Evolutionary conservation across 2,888 invertebrate species (phyloP), one percentile per base, ranked within the genome.

Genomic region (Leptopterna dolabrata): DNA sequence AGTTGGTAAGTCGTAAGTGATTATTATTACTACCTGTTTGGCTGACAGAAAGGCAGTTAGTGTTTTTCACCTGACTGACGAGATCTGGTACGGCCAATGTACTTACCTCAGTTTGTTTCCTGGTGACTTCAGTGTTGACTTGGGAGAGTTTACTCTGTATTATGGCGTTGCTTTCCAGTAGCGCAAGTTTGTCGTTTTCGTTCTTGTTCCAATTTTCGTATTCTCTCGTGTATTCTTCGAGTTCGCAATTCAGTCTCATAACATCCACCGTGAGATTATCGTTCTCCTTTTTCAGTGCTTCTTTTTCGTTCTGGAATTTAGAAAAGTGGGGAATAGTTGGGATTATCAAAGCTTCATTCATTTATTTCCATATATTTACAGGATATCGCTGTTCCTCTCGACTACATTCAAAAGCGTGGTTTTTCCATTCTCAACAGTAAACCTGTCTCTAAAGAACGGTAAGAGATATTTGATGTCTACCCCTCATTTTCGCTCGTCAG

Each of bases 231-330:
- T 88, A 87, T 47, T 88, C 88, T 19, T 89, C 88, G 14, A 88
- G 43, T 73, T 89, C 89, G 81, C 85, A 84, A 30, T 86, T 87
- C n/a, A 89, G 78, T 36, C 88, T 71, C 43, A 83, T 89, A 19
- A 89, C 78, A 24, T 88, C 88, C 19, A 88, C 84, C 3, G 80
- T 87, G 13, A 89, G 83, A 92, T 93, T 89, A 85, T 89, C 89
- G 19, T 90, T 88, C 7, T 89, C 86, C 19, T 87, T 87, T 87
- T 90, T 90, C 0, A 90, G 89, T 88, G 90, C 90, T 76, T 89
- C 87, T 76, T 91, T 89, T 80, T 90, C 90, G 70, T 84, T 81
- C 91, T 91, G 87, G n/a, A 90, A 90, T 70, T 36, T 7, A 36
- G 7, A 36, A 36, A 2, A 36, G 36, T 36, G 2, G 36, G 2